Base-by-base conservation (phyloP, 2,113 vertebrate genomes). In the Oreochromis niloticus region DNA sequence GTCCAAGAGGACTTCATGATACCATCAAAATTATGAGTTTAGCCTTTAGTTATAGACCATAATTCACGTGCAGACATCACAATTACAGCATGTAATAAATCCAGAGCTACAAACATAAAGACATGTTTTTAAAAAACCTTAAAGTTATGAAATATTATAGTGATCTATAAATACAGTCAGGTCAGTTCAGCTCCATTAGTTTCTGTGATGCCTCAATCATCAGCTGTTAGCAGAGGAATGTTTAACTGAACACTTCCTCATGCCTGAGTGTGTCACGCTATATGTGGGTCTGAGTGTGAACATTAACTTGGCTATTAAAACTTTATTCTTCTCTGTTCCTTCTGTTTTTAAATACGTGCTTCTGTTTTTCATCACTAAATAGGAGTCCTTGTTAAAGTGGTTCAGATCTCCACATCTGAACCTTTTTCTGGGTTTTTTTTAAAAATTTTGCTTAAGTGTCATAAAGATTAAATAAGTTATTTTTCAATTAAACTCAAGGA, bases 261-360 rank as follows among this genome's bases (percentile, higher is more conserved):
- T 61, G 57, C 57, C 57, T 19, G 16, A 2, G 30, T 61, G 30
- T 61, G 57, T 34, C 57, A 61, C 30, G 5, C 57, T 34, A 61
- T 5, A 61, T 61, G 57, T 61, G 30, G 57, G 3, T 61, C 57
- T 61, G 16, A 61, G 16, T 61, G 57, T 34, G 16, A 61, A 61
- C 30, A 61, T 61, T 61, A 61, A 61, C 57, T 61, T 61, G 57
- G 16, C 10, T 61, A 61, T 61, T 61, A 61, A 16, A 61, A 61
- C 57, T 61, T 61, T 61, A 61, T 61, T 61, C 5, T 34, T 61
- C 57, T 34, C 57, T 61, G 5, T 34, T 19, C 57, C 3, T 61
- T 61, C 57, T 19, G 16, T 61, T 61, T 61, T 61, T 61, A 61
- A 61, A 34, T 61, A 1, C 1, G 0, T 34, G 30, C 16, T 34